Conservation (phyloP, 2,113 vertebrate species). For the Oryzias celebensis region DNA sequence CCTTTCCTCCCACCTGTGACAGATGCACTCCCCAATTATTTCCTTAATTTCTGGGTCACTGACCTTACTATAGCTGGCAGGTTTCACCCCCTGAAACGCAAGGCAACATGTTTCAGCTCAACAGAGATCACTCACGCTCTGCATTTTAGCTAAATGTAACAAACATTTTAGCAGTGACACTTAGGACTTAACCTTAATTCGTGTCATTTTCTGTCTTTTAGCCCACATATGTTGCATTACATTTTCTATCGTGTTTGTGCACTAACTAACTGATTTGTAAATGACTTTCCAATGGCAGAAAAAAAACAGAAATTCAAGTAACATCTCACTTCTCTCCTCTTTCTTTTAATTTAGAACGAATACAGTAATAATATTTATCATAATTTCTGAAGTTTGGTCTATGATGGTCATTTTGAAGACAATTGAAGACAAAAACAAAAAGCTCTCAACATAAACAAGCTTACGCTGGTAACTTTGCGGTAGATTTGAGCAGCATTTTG, state of each 20-base stretch:
- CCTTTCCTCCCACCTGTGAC: conserved; percentile 95
- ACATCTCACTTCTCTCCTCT: too few relatives aligned
- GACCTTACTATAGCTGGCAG: conserved; percentile 94
- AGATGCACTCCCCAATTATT: conserved; percentile 98
- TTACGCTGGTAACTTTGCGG: conserved; percentile 98
- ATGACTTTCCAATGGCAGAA: too few relatives aligned
- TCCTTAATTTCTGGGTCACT: conserved; percentile 96
- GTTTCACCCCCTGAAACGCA: conserved; percentile 89
- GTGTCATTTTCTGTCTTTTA: too few relatives aligned
- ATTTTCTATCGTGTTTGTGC: too few relatives aligned
- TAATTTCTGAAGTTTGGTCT: background rate
- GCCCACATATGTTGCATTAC: too few relatives aligned
- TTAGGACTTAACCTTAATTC: too few relatives aligned
- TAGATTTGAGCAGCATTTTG: conserved; percentile 99
- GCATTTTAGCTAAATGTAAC: too few relatives aligned
- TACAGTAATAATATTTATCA: background rate
- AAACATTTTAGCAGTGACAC: too few relatives aligned
- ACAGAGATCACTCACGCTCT: too few relatives aligned
- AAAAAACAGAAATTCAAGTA: too few relatives aligned
- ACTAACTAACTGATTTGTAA: too few relatives aligned
- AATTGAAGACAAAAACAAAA: background rate
- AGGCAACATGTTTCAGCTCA: conserved; percentile 1
- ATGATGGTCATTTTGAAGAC: background rate
- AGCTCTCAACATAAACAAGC: conserved; percentile 52
- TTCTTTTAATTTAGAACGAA: background rate